Percentiles rank a stretch among this genome's conserved stretches.
These are phyloP conservation scores for Diglossa cyanea DNA, from an alignment of 2,797 vertebrate genomes.

Conservation along the genomic window DNA sequence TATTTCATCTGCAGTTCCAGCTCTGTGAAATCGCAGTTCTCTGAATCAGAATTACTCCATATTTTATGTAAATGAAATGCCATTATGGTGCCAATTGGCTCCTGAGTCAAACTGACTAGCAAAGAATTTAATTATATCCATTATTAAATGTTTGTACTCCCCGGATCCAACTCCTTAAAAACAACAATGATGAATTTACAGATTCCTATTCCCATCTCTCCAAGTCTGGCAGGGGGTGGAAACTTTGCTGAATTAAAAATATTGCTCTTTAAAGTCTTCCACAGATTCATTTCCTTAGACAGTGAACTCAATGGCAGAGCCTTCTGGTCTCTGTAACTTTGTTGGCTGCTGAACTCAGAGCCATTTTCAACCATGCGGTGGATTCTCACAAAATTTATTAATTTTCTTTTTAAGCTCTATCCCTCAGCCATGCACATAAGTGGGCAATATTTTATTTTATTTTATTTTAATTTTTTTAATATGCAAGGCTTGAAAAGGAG, in stretches of 20 bases:
- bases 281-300: conserved; percentile 43
- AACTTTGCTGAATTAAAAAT: conserved; percentile 39
- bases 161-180: conserved; percentile 40
- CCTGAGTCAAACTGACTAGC: conserved; percentile 35
- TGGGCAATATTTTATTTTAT: not conserved
- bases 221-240: conserved; percentile 47
- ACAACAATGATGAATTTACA: conserved; percentile 54
- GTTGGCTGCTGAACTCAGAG: conserved; percentile 21
- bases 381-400: not conserved
- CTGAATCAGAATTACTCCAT: conserved; percentile 4
- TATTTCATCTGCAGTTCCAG: conserved; percentile 30
- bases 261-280: conserved; percentile 40
- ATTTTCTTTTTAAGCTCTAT: not conserved
- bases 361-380: not conserved
- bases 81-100: conserved; percentile 52
- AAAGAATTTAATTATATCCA: conserved; percentile 64
- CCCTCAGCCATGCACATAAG: not conserved
- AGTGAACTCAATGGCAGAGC: conserved; percentile 19
- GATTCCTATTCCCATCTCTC: conserved; percentile 48
- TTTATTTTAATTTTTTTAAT: not conserved
- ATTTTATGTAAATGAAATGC: conserved; percentile 58
- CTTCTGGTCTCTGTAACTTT: conserved; percentile 18
- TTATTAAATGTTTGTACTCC: conserved; percentile 65
- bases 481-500: not conserved
- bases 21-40: conserved; percentile 7